A percentile compares a stretch with the other conserved stretches of the same genome.
Evolutionary conservation across 2,888 invertebrate species (phyloP).

Genomic region (Nyleta sp.): DNA sequence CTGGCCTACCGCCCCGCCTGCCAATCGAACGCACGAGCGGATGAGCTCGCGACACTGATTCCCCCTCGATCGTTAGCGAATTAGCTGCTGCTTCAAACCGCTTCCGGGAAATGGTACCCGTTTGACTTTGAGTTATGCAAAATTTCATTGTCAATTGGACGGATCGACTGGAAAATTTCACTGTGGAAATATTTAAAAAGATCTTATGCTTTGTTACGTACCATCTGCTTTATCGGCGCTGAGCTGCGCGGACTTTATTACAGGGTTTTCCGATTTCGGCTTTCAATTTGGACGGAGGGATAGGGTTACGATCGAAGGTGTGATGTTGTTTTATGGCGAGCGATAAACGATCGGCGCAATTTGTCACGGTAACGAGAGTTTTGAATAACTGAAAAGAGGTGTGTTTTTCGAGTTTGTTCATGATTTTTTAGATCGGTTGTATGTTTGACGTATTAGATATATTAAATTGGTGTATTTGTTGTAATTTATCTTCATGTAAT

Average conservation of each 20-base stretch:
- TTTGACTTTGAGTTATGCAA: constrained; percentile 62
- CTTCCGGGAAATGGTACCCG: constrained; percentile 55
- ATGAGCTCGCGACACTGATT: constrained; percentile 76
- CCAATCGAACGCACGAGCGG: constrained; percentile 77
- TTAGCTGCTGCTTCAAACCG: constrained; percentile 65
- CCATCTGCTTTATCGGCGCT: constrained; percentile 29
- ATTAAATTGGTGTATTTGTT: no score
- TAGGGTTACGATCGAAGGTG: constrained; percentile 5
- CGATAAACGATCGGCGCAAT: constrained; percentile 17
- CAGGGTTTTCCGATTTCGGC: constrained; percentile 17
- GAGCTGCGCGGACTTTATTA: constrained; percentile 4
- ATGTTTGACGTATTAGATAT: no score
- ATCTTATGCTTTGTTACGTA: constrained; percentile 42
- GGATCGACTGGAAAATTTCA: constrained; percentile 37
- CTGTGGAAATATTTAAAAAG: constrained; percentile 52
- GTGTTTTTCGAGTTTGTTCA: constrained; percentile 1
- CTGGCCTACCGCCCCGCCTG: constrained; percentile 79
- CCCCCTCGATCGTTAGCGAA: constrained; percentile 67
- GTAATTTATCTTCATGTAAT: no score
- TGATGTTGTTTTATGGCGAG: constrained; percentile 16
- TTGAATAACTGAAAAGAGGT: constrained; percentile 4
- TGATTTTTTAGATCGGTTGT: neutral
- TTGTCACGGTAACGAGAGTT: neutral
- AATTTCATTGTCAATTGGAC: constrained; percentile 64
- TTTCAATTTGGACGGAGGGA: constrained; percentile 8